Evolutionary conservation across 2,888 invertebrate species (phyloP).

Genomic region (Melanotus villosus): DNA sequence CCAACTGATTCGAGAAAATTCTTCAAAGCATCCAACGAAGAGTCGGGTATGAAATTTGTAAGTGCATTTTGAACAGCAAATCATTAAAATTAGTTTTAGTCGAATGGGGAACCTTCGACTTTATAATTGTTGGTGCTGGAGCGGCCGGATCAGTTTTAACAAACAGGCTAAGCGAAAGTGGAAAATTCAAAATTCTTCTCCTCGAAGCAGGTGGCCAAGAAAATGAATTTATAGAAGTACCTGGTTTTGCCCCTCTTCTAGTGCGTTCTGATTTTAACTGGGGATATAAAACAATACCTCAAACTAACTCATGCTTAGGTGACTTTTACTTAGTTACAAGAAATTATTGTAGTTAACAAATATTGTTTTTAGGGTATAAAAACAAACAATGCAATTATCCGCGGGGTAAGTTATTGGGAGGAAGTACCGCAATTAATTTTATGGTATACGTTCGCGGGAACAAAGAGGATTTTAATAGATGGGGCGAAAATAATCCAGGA

Average conservation of each 20-base stretch:
- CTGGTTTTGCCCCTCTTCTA: neutral
- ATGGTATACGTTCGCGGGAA: conserved; percentile 3
- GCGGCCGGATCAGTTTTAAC: conserved; percentile 2
- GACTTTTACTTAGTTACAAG: neutral
- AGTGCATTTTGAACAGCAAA: no score
- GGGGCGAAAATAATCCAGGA: conserved; percentile 11
- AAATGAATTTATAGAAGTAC: conserved; percentile 1
- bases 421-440: conserved; percentile 1
- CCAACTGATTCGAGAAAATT: neutral
- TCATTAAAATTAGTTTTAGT: neutral
- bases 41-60: neutral
- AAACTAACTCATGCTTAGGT: conserved; percentile 5
- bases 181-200: neutral
- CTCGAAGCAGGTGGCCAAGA: conserved; percentile 8
- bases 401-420: conserved; percentile 1
- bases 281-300: conserved; percentile 13
- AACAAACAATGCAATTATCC: conserved; percentile 10
- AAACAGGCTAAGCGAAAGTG: conserved; percentile 13
- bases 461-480: conserved; percentile 15
- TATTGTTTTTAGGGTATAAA: neutral
- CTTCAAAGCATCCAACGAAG: neutral
- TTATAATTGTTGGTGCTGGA: conserved; percentile 10
- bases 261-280: conserved; percentile 9
- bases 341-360: neutral
- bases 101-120: neutral